A percentile compares a stretch with the other conserved stretches of the same genome.
Evolutionary conservation across 2,797 vertebrate species (phyloP).

Genomic region (Sebastes hubbsi): DNA sequence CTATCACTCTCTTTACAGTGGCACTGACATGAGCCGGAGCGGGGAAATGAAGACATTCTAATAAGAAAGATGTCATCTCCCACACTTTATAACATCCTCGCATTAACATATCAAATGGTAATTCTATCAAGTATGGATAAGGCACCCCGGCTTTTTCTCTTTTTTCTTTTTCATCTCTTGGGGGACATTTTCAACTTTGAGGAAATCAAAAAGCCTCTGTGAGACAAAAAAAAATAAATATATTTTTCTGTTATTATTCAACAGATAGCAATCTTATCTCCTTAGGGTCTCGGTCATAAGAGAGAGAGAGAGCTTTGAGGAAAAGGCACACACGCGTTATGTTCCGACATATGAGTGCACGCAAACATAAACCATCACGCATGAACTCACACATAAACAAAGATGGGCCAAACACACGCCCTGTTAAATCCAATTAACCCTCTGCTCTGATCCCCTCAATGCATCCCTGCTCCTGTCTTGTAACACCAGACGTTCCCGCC

Average conservation of each 20-base stretch:
- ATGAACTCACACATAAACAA: conserved; percentile 64
- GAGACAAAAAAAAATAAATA: conserved; percentile 62
- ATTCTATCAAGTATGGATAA: conserved; percentile 77
- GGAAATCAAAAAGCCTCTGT: conserved; percentile 75
- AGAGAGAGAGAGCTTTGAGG: conserved; percentile 33
- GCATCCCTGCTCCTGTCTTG: conserved; percentile 61
- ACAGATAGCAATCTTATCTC: conserved; percentile 77
- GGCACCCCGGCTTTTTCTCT: not conserved
- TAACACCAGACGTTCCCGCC: conserved; percentile 80
- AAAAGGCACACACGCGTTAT: conserved; percentile 9
- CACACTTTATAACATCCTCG: conserved; percentile 55
- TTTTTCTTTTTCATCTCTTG: conserved; percentile 53
- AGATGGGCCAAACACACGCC: conserved; percentile 55
- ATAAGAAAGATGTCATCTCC: conserved; percentile 65
- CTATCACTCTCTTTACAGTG: conserved; percentile 42
- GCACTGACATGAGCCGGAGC: conserved; percentile 48
- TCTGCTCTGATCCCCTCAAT: conserved; percentile 53
- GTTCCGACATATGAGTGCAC: conserved; percentile 32
- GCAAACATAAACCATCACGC: conserved; percentile 48
- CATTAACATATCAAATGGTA: conserved; percentile 78
- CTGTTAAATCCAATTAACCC: conserved; percentile 73
- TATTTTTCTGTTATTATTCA: conserved; percentile 69
- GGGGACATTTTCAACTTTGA: conserved; percentile 74
- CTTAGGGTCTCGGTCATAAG: conserved; percentile 45
- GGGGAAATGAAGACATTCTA: conserved; percentile 65